Evolutionary conservation across 2,113 vertebrate genomes (phyloP).

Genomic region (Puffinus mauretanicus): DNA sequence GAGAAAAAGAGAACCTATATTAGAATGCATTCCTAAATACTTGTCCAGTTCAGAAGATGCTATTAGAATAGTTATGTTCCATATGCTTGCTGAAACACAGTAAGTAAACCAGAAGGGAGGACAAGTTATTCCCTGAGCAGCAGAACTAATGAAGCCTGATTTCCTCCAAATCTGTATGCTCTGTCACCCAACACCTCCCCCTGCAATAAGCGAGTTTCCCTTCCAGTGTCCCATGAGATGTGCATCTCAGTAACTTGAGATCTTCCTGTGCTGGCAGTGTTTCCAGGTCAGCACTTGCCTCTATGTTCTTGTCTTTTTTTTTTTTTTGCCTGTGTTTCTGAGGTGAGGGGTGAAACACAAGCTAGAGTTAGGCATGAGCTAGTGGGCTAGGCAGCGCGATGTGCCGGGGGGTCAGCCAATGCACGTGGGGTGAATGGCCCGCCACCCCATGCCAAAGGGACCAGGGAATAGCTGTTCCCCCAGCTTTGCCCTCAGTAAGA

Average conservation of each 20-base stretch:
- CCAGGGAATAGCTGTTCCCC: not conserved
- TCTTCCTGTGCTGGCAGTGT: not conserved
- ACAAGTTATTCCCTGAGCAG: not conserved
- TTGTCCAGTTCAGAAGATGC: not conserved
- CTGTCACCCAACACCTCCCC: not conserved
- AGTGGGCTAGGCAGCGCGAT: not conserved
- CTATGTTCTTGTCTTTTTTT: not conserved
- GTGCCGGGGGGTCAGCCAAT: rapidly evolving
- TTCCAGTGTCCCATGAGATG: not conserved
- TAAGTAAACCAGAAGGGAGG: not conserved
- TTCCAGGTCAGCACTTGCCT: not conserved
- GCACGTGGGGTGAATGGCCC: rapidly evolving
- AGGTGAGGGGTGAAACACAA: not conserved
- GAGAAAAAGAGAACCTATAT: not conserved
- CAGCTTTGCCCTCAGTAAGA: not conserved
- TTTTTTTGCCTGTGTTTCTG: not conserved
- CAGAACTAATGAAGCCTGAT: not conserved
- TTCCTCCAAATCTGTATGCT: not conserved
- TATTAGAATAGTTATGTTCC: not conserved
- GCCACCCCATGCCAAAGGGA: too few species aligned
- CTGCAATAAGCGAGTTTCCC: not conserved
- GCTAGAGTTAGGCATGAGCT: not conserved
- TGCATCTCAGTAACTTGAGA: not conserved
- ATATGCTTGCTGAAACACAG: not conserved
- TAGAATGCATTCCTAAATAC: not conserved